Conservation (phyloP, 1,140 invertebrate genomes). For the Parasteatoda tepidariorum region DNA sequence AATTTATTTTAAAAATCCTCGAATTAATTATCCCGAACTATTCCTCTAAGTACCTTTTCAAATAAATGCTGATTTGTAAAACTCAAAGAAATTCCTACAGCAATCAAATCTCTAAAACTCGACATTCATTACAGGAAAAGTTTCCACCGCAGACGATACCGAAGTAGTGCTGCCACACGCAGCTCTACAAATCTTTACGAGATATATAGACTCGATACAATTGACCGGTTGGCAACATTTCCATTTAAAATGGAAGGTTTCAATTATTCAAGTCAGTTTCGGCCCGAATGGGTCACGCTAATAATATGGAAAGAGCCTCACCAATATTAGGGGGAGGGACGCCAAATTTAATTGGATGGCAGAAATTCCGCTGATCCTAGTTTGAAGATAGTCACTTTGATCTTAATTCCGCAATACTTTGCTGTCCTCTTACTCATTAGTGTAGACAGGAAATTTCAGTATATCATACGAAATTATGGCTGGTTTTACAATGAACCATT, state of each 20-base stretch:
- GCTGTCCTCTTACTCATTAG: not conserved
- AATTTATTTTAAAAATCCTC: too few species aligned
- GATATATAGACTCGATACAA: conserved; percentile 25
- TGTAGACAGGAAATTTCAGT: not conserved
- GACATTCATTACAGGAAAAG: not conserved
- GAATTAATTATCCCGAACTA: too few species aligned
- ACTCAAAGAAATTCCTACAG: too few species aligned
- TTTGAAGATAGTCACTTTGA: not conserved
- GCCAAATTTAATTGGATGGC: conserved; percentile 32
- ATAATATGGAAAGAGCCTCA: conserved; percentile 6
- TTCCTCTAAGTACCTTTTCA: too few species aligned
- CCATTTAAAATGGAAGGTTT: conserved; percentile 47
- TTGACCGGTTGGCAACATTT: conserved; percentile 41
- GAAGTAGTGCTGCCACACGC: not conserved
- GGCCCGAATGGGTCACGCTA: conserved; percentile 11
- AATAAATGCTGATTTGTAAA: too few species aligned
- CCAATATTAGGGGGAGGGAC: not conserved
- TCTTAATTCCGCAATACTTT: not conserved
- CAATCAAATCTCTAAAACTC: not conserved
- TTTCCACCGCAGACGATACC: not conserved
- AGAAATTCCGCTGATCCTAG: not conserved
- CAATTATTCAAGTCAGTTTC: conserved; percentile 37
- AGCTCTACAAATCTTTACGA: not conserved
- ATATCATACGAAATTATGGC: not conserved
- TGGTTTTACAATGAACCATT: too few species aligned